Conservation (phyloP, 2,888 invertebrate genomes). For the Epinotia nisella region DNA sequence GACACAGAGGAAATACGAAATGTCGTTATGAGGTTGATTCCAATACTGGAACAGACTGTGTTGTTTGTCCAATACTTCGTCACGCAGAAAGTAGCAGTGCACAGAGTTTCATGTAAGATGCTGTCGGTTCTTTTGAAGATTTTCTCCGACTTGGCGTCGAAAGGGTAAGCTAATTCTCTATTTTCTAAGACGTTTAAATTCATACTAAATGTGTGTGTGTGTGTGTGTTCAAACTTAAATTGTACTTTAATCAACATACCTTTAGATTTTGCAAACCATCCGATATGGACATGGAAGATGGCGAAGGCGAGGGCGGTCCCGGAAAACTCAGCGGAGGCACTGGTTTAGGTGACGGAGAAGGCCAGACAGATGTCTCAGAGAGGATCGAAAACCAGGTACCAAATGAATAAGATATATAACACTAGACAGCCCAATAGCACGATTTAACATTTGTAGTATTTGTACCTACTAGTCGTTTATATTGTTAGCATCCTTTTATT, state of each 20-base stretch:
- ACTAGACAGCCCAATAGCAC: too few relatives aligned
- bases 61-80: constrained; percentile 91
- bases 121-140: constrained; percentile 92
- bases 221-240: too few relatives aligned
- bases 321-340: constrained; percentile 89
- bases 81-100: constrained; percentile 90
- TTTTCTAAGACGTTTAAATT: not conserved
- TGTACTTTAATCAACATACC: not conserved
- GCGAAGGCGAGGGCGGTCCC: constrained; percentile 87
- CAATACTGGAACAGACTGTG: constrained; percentile 91
- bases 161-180: constrained; percentile 77
- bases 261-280: constrained; percentile 96
- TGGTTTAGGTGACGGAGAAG: constrained; percentile 96
- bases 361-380: constrained; percentile 97
- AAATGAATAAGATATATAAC: too few relatives aligned
- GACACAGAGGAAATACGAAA: constrained; percentile 61
- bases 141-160: constrained; percentile 92
- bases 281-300: constrained; percentile 91
- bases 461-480: too few relatives aligned
- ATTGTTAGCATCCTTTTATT: too few relatives aligned
- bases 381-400: constrained; percentile 88
- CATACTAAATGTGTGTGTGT: not conserved
- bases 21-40: constrained; percentile 80
- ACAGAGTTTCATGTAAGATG: constrained; percentile 92
- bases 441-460: too few relatives aligned